A percentile compares a stretch with the other conserved stretches of the same genome.
Conservation (phyloP, 2,888 invertebrate species). For the Machimus rusticus region DNA sequence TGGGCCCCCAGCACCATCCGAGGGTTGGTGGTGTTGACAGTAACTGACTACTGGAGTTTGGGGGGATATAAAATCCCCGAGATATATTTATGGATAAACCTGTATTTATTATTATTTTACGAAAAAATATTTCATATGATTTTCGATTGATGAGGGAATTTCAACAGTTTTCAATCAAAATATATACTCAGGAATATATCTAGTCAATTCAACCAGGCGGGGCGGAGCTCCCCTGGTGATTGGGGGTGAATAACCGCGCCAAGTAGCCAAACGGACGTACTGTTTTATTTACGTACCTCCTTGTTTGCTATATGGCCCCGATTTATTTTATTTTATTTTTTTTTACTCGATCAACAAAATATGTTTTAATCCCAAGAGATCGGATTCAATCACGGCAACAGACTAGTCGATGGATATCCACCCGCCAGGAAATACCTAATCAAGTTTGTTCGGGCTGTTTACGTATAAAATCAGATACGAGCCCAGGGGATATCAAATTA, state of each 20-base stretch:
- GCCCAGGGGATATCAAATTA: neutral
- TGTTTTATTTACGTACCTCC: neutral
- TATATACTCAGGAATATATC: neutral
- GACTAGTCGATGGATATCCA: neutral
- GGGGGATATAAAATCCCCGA: too few relatives aligned
- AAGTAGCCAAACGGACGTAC: neutral
- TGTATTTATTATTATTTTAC: neutral
- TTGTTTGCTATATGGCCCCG: neutral
- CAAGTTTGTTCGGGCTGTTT: neutral
- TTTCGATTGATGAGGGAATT: neutral
- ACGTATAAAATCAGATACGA: neutral
- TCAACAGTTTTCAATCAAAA: constrained; percentile 2
- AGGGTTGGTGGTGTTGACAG: neutral
- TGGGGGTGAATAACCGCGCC: neutral
- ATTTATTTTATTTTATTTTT: neutral
- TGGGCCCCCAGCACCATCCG: neutral
- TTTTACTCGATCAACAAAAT: neutral
- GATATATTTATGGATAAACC: too few relatives aligned
- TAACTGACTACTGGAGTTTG: neutral
- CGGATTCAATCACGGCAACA: neutral
- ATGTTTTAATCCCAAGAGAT: neutral
- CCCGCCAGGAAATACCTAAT: neutral
- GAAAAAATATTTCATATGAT: neutral
- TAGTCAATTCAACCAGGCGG: neutral
- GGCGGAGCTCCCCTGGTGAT: neutral